A percentile compares a stretch with the other conserved stretches of the same genome.
These are phyloP conservation scores for Clarias fuscus DNA, from an alignment of 2,797 vertebrate species.

Conservation along the genomic window DNA sequence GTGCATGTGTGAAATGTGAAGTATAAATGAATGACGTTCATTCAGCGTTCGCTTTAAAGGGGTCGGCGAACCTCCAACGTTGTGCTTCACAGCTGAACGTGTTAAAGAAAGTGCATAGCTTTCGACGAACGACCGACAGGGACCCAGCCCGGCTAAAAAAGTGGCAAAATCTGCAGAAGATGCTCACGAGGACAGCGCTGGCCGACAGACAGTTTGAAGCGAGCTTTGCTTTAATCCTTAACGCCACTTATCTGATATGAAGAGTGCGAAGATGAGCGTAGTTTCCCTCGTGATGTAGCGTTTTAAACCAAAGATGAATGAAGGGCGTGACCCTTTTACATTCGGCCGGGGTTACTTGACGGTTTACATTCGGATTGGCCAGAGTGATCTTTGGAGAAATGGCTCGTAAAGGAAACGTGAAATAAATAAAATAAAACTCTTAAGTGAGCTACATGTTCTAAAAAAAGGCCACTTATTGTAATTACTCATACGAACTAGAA, in stretches of 20 bases:
- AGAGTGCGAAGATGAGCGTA: neutral
- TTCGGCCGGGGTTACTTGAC: neutral
- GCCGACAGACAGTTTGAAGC: neutral
- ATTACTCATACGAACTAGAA: slow-evolving; percentile 35
- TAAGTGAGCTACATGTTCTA: slow-evolving; percentile 50
- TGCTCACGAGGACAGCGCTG: too few species aligned
- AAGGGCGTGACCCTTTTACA: neutral
- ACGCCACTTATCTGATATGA: neutral
- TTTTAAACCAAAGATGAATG: neutral
- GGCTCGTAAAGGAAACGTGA: slow-evolving; percentile 26
- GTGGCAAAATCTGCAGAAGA: neutral
- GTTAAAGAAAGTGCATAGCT: slow-evolving; percentile 54
- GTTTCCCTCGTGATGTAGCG: neutral
- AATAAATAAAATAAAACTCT: slow-evolving; percentile 39
- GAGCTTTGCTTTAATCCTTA: neutral
- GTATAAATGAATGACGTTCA: neutral
- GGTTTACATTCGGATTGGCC: slow-evolving; percentile 54
- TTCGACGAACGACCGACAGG: slow-evolving; percentile 37
- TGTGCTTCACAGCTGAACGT: slow-evolving; percentile 43
- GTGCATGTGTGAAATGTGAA: neutral
- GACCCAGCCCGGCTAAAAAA: slow-evolving; percentile 19
- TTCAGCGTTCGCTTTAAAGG: slow-evolving; percentile 25
- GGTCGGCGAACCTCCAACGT: neutral
- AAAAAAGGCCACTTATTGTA: slow-evolving; percentile 53
- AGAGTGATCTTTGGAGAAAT: slow-evolving; percentile 51